A percentile compares a stretch with the other conserved stretches of the same genome.
phyloP scores from a whole-genome alignment of 2,113 vertebrate genomes.

The Cynocephalus volans region DNA sequence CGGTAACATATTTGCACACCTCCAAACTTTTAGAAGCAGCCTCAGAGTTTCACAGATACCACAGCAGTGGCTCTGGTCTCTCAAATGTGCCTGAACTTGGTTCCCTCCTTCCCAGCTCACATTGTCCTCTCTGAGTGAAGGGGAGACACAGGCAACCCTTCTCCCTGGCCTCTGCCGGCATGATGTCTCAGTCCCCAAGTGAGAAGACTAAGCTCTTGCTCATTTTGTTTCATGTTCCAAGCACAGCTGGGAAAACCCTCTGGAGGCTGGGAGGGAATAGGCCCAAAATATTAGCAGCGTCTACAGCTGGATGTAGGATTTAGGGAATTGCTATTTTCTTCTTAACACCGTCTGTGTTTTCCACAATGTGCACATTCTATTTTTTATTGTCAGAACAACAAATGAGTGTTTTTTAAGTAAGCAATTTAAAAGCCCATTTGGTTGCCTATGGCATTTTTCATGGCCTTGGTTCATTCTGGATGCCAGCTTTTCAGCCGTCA shows the following conservation, averaged over 20 bases:
- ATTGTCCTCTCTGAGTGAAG: rapidly evolving
- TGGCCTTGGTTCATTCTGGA: neutral
- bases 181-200: neutral
- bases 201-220: neutral
- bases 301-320: neutral
- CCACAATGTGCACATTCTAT: slow-evolving; percentile 19
- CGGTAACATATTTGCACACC: neutral
- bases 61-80: neutral
- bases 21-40: neutral
- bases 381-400: slow-evolving; percentile 56
- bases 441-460: neutral
- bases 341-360: slow-evolving; percentile 48
- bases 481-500: rapidly evolving
- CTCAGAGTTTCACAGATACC: neutral
- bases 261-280: neutral
- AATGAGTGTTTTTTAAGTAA: slow-evolving; percentile 51
- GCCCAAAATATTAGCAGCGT: neutral
- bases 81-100: rapidly evolving
- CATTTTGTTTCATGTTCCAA: neutral
- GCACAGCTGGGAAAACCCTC: neutral
- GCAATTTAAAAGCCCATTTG: neutral
- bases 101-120: too few relatives aligned
- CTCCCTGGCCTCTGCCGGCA: rapidly evolving
- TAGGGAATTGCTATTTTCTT: neutral
- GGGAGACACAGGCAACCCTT: neutral